Percentiles rank a stretch among this genome's conserved stretches.
These are phyloP conservation scores for Cosmia pyralina DNA, from an alignment of 2,888 invertebrate genomes.

Conservation along the genomic window DNA sequence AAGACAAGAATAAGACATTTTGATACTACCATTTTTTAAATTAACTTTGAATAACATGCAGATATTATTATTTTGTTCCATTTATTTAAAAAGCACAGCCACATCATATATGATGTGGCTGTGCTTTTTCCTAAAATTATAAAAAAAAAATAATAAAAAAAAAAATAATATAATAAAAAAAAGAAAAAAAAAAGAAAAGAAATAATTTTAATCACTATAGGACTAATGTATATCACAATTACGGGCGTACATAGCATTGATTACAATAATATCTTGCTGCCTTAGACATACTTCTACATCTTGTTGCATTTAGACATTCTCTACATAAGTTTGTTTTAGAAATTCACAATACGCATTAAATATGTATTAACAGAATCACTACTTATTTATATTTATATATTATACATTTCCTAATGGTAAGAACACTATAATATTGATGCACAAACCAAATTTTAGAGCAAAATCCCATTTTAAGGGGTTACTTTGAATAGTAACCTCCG, in stretches of 20 bases:
- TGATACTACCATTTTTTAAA: background rate
- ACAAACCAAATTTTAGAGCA: constrained; percentile 36
- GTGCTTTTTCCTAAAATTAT: no score
- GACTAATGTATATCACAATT: no score
- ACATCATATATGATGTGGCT: no score
- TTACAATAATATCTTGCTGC: no score
- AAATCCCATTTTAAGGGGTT: constrained; percentile 35
- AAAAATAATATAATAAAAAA: no score
- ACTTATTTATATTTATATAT: background rate
- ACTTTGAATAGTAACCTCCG: constrained; percentile 52
- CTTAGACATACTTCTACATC: background rate
- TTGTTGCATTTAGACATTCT: background rate
- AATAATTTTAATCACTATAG: no score
- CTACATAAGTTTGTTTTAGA: no score
- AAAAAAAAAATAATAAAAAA: no score
- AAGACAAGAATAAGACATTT: background rate
- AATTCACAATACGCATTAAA: background rate
- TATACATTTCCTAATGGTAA: constrained; percentile 18
- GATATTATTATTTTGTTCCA: no score
- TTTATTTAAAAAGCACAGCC: no score
- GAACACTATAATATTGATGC: constrained; percentile 48
- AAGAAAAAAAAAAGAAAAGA: no score
- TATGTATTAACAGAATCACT: constrained; percentile 1
- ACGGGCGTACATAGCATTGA: no score
- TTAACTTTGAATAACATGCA: background rate